These are phyloP conservation scores for Chelonoidis abingdonii DNA, from an alignment of 2,113 vertebrate genomes.

Conservation along the genomic window DNA sequence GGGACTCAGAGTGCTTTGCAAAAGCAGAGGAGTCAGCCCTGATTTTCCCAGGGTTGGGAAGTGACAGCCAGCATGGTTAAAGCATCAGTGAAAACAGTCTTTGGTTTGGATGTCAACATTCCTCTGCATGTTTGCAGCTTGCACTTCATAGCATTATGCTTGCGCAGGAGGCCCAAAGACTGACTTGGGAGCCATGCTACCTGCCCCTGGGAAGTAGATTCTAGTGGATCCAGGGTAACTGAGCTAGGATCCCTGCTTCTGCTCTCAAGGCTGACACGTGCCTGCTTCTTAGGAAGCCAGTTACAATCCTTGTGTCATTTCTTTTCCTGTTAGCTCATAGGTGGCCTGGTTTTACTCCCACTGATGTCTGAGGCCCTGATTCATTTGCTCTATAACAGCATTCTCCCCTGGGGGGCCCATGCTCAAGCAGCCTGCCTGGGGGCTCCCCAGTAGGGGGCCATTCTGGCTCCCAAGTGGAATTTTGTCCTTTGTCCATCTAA, in stretches of 20 bases:
- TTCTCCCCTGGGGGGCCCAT: neutral
- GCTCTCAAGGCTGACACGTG: neutral
- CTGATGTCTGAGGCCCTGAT: neutral
- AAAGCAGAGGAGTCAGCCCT: neutral
- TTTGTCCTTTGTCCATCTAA: neutral
- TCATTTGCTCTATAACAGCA: neutral
- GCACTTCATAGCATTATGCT: neutral
- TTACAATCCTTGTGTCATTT: neutral
- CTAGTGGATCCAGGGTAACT: neutral
- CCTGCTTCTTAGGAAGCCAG: neutral
- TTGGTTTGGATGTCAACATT: neutral
- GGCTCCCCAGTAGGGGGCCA: neutral
- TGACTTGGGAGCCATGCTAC: neutral
- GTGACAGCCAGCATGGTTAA: neutral
- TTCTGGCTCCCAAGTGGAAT: neutral
- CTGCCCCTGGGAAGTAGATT: neutral
- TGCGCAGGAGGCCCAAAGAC: neutral
- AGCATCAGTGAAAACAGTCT: neutral
- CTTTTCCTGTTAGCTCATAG: neutral
- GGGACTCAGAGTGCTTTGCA: neutral
- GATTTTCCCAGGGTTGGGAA: neutral
- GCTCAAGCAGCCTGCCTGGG: neutral
- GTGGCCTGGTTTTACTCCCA: neutral
- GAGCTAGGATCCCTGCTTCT: neutral
- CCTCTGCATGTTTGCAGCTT: neutral